These are phyloP conservation scores for Ceyx margarethae DNA, from an alignment of 2,113 vertebrate genomes.

Conservation along the genomic window DNA sequence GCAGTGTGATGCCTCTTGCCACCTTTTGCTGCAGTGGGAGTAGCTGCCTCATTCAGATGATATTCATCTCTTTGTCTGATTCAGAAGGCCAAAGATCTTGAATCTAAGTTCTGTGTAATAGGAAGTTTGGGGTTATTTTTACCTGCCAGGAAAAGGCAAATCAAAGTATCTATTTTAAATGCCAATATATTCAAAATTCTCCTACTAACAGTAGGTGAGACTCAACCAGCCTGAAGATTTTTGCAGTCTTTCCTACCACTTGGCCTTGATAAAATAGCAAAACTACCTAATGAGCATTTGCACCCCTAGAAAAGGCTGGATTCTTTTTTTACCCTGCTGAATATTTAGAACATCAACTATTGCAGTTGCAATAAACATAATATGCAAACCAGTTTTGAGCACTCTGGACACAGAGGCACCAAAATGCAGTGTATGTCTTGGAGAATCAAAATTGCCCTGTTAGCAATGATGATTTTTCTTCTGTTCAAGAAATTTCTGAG, in stretches of 20 bases:
- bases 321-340: neutral
- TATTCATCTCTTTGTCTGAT: neutral
- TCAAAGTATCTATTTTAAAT: neutral
- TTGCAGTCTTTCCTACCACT: neutral
- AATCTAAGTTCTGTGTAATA: neutral
- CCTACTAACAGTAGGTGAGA: neutral
- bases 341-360: neutral
- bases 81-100: neutral
- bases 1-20: neutral
- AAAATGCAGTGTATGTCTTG: neutral
- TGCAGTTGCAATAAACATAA: neutral
- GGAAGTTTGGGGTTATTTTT: neutral
- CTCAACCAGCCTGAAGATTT: neutral
- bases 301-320: neutral
- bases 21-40: neutral
- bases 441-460: neutral
- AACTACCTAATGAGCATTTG: neutral
- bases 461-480: neutral
- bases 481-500: neutral
- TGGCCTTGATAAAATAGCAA: neutral
- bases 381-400: neutral
- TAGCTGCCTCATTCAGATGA: neutral
- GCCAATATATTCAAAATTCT: neutral
- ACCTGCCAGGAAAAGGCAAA: neutral
- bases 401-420: neutral